Conservation (phyloP, 2,797 vertebrate species). For the Eulemur mongoz region DNA sequence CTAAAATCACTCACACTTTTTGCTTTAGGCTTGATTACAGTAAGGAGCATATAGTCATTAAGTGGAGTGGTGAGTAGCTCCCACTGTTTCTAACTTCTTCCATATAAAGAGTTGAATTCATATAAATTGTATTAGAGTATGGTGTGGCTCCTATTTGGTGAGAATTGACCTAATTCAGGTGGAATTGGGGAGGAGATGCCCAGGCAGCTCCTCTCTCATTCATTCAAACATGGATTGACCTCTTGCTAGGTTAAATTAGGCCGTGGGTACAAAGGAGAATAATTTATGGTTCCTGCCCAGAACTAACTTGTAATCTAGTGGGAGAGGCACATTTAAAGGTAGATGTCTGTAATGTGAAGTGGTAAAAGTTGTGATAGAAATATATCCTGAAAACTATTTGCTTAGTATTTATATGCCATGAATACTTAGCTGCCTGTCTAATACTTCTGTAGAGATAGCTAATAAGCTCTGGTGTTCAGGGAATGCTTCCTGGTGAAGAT, state of each 20-base stretch:
- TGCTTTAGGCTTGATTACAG: neutral
- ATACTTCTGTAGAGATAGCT: neutral
- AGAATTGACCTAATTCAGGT: neutral
- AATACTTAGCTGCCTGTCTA: neutral
- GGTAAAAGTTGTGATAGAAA: neutral
- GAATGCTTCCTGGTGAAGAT: neutral
- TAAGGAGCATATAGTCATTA: neutral
- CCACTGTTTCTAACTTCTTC: neutral
- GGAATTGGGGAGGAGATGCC: neutral
- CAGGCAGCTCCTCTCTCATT: neutral
- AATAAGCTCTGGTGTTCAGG: neutral
- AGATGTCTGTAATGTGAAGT: neutral
- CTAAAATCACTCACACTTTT: neutral
- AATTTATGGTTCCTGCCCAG: neutral
- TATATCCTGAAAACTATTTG: neutral
- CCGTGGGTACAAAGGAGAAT: neutral
- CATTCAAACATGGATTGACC: neutral
- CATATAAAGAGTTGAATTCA: neutral
- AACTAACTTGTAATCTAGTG: neutral
- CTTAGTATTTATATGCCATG: neutral
- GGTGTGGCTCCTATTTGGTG: neutral
- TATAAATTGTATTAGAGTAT: neutral
- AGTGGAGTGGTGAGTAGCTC: neutral
- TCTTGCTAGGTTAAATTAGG: neutral
- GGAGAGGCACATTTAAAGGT: neutral